A percentile compares a stretch with the other conserved stretches of the same genome.
Conservation (phyloP, 2,113 vertebrate genomes). For the Forbesichthys papilliferus region DNA sequence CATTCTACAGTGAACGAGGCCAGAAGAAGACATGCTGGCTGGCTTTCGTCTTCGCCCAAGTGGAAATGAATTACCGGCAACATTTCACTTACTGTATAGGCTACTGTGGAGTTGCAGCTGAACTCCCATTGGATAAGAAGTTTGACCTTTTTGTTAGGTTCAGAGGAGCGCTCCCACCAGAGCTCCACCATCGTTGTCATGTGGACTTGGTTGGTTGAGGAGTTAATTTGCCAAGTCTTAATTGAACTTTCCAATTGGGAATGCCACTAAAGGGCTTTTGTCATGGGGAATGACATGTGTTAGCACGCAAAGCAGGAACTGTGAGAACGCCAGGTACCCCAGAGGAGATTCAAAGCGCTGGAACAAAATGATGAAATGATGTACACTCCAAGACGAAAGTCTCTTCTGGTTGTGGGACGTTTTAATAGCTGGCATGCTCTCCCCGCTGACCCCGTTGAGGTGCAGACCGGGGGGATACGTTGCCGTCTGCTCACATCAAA, state of each 20-base stretch:
- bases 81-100: neutral
- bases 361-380: slow-evolving; percentile 48
- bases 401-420: slow-evolving; percentile 35
- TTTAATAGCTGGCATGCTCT: slow-evolving; percentile 40
- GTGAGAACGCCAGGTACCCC: slow-evolving; percentile 21
- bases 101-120: neutral
- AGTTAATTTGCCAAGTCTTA: slow-evolving; percentile 38
- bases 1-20: no score
- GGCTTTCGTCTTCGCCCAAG: neutral
- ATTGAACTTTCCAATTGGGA: slow-evolving; percentile 41
- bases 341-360: slow-evolving; percentile 21
- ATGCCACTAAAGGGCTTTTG: slow-evolving; percentile 29
- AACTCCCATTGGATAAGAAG: slow-evolving; percentile 21
- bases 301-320: slow-evolving; percentile 37
- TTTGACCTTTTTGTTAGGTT: slow-evolving; percentile 26
- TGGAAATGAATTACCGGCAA: neutral
- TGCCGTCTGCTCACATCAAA: slow-evolving; percentile 12
- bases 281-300: slow-evolving; percentile 6
- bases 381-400: slow-evolving; percentile 37
- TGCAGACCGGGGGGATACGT: slow-evolving; percentile 9
- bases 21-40: no score
- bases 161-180: neutral
- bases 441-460: slow-evolving; percentile 17
- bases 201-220: neutral
- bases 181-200: slow-evolving; percentile 8